phyloP scores from a whole-genome alignment of 2,113 vertebrate genomes.

The Corythaixoides concolor region DNA sequence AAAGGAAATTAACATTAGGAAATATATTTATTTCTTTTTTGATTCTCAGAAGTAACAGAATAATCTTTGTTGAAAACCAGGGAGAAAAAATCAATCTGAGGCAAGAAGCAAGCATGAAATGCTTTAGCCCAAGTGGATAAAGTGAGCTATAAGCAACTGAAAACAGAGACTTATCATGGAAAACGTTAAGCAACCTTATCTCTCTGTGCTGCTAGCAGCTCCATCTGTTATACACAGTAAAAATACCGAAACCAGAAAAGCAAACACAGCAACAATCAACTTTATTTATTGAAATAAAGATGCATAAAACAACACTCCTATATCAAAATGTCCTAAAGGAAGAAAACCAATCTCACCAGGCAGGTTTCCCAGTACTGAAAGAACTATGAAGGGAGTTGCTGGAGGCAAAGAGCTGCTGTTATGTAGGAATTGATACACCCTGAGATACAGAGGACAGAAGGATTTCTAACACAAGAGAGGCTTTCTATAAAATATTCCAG shows the following conservation, averaged over 20 bases:
- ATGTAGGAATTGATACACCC: not conserved
- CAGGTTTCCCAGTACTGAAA: not conserved
- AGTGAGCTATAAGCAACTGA: constrained; percentile 32
- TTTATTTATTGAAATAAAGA: constrained; percentile 65
- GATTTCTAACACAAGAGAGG: not conserved
- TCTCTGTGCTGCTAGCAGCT: constrained; percentile 37
- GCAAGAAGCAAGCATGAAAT: constrained; percentile 46
- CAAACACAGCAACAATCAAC: constrained; percentile 44
- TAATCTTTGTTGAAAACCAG: not conserved
- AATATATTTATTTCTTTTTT: not conserved
- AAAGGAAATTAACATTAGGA: not conserved
- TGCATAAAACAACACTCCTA: constrained; percentile 39
- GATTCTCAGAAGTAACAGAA: not conserved
- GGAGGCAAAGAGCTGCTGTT: constrained; percentile 11
- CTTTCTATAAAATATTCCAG: not conserved
- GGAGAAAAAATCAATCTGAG: not conserved
- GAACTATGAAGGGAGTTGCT: not conserved
- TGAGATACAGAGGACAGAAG: not conserved
- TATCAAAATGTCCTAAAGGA: constrained; percentile 49
- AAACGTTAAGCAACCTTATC: constrained; percentile 55
- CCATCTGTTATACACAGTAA: constrained; percentile 50
- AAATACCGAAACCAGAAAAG: constrained; percentile 49
- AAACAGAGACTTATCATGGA: constrained; percentile 29
- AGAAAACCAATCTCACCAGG: constrained; percentile 46
- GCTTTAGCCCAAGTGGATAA: constrained; percentile 26